phyloP scores from a whole-genome alignment of 2,888 invertebrate species.

The Villa cingulata region DNA sequence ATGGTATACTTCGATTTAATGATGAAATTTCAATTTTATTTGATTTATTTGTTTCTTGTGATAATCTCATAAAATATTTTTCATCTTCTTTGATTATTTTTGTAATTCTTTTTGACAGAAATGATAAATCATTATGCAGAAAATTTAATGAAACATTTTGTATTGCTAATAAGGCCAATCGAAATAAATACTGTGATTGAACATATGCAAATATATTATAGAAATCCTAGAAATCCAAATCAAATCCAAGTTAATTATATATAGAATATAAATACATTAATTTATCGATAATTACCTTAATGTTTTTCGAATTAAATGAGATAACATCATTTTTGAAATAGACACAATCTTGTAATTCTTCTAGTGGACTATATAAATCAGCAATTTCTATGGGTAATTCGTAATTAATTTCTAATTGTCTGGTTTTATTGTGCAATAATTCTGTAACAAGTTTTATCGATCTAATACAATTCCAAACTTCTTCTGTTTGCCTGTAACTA shows the following conservation, averaged over 20 bases:
- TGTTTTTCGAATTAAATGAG: constrained; percentile 31
- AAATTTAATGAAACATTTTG: constrained; percentile 11
- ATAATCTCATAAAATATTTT: constrained; percentile 28
- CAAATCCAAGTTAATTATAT: neutral
- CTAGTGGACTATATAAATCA: constrained; percentile 30
- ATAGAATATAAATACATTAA: too few species aligned
- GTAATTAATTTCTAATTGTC: constrained; percentile 27
- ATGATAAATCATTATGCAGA: constrained; percentile 15
- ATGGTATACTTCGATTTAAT: constrained; percentile 9
- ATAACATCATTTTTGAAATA: constrained; percentile 32
- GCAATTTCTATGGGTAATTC: constrained; percentile 23
- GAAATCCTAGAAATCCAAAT: constrained; percentile 24
- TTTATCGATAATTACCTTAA: constrained; percentile 21
- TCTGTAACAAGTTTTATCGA: constrained; percentile 31
- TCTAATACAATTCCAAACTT: constrained; percentile 34
- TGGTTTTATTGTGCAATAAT: constrained; percentile 31
- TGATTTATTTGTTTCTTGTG: constrained; percentile 24
- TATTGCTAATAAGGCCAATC: constrained; percentile 23
- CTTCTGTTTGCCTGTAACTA: constrained; percentile 30
- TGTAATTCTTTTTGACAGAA: neutral
- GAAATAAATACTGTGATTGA: constrained; percentile 33
- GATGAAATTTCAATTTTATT: constrained; percentile 25
- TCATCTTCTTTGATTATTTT: constrained; percentile 31
- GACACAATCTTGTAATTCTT: constrained; percentile 32
- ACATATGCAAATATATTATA: constrained; percentile 36